Evolutionary conservation across 2,113 vertebrate genomes (phyloP), one percentile per base, ranked within the genome.

Genomic region (Narcine bancroftii): DNA sequence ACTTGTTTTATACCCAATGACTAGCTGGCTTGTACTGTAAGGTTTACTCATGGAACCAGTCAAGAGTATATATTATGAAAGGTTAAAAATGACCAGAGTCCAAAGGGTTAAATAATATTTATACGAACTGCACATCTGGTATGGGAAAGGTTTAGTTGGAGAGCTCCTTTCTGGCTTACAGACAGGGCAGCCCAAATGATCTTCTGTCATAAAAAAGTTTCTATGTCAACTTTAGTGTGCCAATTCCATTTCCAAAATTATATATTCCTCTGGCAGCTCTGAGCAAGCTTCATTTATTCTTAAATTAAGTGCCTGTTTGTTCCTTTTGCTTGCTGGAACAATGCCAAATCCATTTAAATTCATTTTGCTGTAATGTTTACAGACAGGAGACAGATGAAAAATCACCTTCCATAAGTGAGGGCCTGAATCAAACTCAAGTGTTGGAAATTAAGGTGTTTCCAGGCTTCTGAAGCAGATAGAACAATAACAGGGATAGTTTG

Each of bases 241-340:
- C 81, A 56, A n/a, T 85, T n/a, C 29, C 50, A 85, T 60, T 85
- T 85, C 81, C 81, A 50, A 85, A 85, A 60, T 33, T n/a, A 85
- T 13, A 29, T 60, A 56, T 85, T 85, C 50, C 29, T 1, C 53
- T 60, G 33, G 50, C 81, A n/a, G 33, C 29, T 53, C 77, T 60
- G 29, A 19, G 81, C 50, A 60, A 60, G 50, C 50, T 60, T 85
- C 50, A 85, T 85, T 85, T 56, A 60, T 10, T 85, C 50, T 50
- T 36, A 60, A 85, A 85, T 60, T 60, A 56, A 85, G 6, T 85
- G 81, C 29, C 3, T 60, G n/a, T 85, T 60, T 50, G 77, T 81
- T 45, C 45, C 77, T 81, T 81, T 10, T 13, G 45, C 77, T 26
- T 11, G 26, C 45, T 50, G 77, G 77, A 53, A 50, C 47, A 29